Evolutionary conservation across 2,797 vertebrate genomes (phyloP).

Genomic region (Chelonia mydas): DNA sequence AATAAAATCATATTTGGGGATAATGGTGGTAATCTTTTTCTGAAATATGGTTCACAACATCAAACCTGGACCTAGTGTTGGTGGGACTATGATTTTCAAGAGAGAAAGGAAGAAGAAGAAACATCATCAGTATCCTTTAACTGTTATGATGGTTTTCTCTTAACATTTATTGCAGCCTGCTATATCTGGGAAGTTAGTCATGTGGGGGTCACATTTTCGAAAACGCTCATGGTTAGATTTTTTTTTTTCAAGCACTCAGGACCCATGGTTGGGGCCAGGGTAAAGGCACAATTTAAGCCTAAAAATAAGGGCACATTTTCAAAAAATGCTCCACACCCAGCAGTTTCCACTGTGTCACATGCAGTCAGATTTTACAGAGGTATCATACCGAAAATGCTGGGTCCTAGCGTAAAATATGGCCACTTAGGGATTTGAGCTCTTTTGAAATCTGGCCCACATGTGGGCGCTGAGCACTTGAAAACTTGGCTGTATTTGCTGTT

Average conservation of each 20-base stretch:
- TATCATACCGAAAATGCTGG: background rate
- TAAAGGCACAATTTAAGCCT: background rate
- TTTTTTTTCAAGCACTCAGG: background rate
- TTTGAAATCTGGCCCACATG: background rate
- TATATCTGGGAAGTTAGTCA: background rate
- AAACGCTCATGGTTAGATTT: background rate
- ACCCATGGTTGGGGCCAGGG: background rate
- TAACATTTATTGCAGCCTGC: background rate
- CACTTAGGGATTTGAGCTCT: background rate
- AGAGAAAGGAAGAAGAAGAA: background rate
- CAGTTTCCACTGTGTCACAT: background rate
- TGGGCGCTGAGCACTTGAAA: background rate
- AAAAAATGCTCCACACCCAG: background rate
- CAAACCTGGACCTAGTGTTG: background rate
- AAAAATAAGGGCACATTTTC: background rate
- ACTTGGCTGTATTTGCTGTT: background rate
- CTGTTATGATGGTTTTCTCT: background rate
- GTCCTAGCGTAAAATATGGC: background rate
- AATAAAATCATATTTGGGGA: accelerated
- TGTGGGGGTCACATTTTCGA: background rate
- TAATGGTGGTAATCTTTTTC: background rate
- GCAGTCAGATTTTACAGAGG: accelerated
- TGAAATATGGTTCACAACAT: background rate
- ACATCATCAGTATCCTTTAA: background rate
- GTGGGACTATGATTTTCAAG: background rate